phyloP scores from a whole-genome alignment of 1,140 invertebrate genomes.

The Portunus trituberculatus region DNA sequence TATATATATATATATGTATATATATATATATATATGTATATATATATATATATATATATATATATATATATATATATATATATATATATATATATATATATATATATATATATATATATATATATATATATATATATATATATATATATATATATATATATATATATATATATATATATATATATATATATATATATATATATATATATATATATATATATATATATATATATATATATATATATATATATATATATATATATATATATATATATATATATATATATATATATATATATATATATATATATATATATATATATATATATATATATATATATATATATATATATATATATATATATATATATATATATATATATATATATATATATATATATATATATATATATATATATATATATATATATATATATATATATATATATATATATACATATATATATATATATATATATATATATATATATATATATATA shows the following conservation, averaged over 20 bases:
- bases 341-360: too few relatives aligned
- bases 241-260: constrained; percentile 51
- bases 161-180: neutral
- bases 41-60: too few relatives aligned
- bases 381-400: constrained; percentile 50
- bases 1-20: constrained; percentile 39
- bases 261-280: constrained; percentile 46
- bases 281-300: constrained; percentile 28
- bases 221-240: constrained; percentile 27
- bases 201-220: neutral
- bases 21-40: too few relatives aligned
- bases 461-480: constrained; percentile 37
- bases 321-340: too few relatives aligned
- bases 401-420: too few relatives aligned
- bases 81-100: neutral
- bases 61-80: constrained; percentile 41
- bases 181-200: neutral
- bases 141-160: neutral
- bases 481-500: constrained; percentile 50
- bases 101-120: neutral
- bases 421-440: too few relatives aligned
- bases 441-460: constrained; percentile 51
- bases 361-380: too few relatives aligned
- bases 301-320: constrained; percentile 36
- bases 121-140: neutral